A percentile compares a stretch with the other conserved stretches of the same genome.
Conservation (phyloP, 1,140 invertebrate genomes). For the Ladona fulva region DNA sequence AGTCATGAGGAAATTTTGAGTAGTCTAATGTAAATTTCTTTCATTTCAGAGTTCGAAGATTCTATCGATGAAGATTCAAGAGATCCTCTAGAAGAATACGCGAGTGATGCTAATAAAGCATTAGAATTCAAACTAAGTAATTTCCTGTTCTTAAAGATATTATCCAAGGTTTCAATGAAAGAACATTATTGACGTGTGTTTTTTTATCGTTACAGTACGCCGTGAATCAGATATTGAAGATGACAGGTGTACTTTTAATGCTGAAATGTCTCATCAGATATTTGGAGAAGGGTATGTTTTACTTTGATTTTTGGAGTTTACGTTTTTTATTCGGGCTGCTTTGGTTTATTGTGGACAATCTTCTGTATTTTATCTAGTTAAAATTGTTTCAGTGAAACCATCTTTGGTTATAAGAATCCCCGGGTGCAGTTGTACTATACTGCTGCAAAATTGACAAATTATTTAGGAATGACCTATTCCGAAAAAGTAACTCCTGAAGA, state of each 20-base stretch:
- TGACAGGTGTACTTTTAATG: constrained; percentile 60
- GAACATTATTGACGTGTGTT: neutral
- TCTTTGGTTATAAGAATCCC: constrained; percentile 86
- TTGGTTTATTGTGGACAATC: constrained; percentile 23
- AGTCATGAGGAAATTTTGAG: neutral
- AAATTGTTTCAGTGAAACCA: constrained; percentile 59
- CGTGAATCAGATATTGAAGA: constrained; percentile 58
- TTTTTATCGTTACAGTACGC: constrained; percentile 45
- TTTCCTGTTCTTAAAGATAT: constrained; percentile 21
- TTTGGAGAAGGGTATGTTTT: constrained; percentile 67
- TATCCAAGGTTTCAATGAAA: neutral
- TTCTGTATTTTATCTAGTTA: neutral
- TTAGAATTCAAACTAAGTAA: constrained; percentile 70
- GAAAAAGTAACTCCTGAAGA: constrained; percentile 45
- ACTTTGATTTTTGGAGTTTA: constrained; percentile 19
- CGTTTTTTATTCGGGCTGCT: constrained; percentile 20
- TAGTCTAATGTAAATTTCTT: neutral
- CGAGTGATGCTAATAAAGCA: constrained; percentile 60
- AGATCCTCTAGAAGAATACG: constrained; percentile 24
- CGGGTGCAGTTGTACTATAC: constrained; percentile 71
- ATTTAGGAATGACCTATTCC: constrained; percentile 52
- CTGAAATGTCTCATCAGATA: constrained; percentile 89
- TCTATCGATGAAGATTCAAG: neutral
- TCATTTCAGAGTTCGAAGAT: neutral
- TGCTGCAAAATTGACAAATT: constrained; percentile 68